A percentile compares a stretch with the other conserved stretches of the same genome.
Conservation (phyloP, 2,797 vertebrate genomes). For the Erethizon dorsatum region DNA sequence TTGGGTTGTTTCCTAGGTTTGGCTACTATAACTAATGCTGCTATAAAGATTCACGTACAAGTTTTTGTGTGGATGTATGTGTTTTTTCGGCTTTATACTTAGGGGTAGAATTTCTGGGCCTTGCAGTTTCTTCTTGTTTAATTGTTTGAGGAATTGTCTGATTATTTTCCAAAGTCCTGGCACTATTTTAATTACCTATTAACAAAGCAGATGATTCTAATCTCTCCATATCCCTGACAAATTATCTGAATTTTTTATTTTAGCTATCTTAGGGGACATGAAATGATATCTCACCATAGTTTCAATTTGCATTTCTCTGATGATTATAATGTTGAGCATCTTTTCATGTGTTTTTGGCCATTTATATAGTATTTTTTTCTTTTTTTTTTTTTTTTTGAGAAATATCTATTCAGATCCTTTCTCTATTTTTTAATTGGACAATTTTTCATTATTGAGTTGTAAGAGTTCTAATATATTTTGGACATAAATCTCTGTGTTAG, state of each 20-base stretch:
- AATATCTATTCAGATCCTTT: not conserved
- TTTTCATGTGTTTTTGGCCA: not conserved
- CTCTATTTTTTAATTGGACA: not conserved
- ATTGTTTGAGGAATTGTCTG: not conserved
- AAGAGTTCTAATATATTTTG: not conserved
- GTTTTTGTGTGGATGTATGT: not conserved
- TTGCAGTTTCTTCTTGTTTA: not conserved
- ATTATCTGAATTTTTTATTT: not conserved
- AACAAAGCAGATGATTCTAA: not conserved
- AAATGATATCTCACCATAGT: not conserved
- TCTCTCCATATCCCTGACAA: not conserved
- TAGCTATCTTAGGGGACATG: not conserved
- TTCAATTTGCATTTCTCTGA: constrained; percentile 19
- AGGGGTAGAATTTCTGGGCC: not conserved
- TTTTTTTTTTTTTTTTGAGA: not conserved
- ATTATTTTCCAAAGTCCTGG: not conserved
- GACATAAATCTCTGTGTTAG: not conserved
- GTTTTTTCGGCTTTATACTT: not conserved
- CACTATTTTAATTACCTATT: not conserved
- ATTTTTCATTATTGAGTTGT: not conserved
- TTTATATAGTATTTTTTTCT: not conserved
- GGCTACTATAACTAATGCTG: not conserved
- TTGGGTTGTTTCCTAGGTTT: not conserved
- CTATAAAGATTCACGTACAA: not conserved
- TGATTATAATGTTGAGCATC: not conserved